These are phyloP conservation scores for Herpailurus yagouaroundi DNA, from an alignment of 2,113 vertebrate genomes.

Conservation along the genomic window DNA sequence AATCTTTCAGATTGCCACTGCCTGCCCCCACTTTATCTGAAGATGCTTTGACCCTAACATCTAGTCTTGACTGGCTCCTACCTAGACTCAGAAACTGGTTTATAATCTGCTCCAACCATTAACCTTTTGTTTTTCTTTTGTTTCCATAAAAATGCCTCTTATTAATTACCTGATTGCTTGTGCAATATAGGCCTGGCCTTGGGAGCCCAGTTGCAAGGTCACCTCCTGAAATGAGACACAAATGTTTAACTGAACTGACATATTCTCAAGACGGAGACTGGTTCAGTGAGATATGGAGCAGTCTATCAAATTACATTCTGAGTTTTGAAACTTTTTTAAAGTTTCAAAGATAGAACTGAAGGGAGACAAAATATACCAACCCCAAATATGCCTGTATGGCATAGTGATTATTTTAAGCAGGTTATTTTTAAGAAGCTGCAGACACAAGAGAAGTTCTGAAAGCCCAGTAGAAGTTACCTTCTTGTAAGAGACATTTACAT, in stretches of 20 bases:
- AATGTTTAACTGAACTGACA: background rate
- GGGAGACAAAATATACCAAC: background rate
- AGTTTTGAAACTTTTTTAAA: background rate
- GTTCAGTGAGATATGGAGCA: background rate
- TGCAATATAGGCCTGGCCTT: background rate
- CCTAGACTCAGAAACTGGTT: background rate
- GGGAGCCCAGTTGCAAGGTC: background rate
- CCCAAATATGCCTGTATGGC: background rate
- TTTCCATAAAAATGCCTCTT: background rate
- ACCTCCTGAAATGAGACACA: background rate
- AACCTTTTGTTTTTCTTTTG: background rate
- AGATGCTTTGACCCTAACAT: background rate
- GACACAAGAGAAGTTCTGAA: background rate
- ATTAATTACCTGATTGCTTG: background rate
- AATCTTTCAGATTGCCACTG: background rate
- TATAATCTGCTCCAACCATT: background rate
- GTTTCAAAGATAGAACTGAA: background rate
- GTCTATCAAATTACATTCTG: background rate
- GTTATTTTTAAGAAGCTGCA: background rate
- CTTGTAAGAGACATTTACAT: background rate
- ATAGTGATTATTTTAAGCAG: background rate
- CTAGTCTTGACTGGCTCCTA: background rate
- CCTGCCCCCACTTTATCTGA: background rate
- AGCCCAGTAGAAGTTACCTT: background rate
- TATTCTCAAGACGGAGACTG: background rate